Evolutionary conservation across 2,797 vertebrate species (phyloP), one percentile per base, ranked within the genome.

Genomic region (Phaenicophaeus curvirostris): DNA sequence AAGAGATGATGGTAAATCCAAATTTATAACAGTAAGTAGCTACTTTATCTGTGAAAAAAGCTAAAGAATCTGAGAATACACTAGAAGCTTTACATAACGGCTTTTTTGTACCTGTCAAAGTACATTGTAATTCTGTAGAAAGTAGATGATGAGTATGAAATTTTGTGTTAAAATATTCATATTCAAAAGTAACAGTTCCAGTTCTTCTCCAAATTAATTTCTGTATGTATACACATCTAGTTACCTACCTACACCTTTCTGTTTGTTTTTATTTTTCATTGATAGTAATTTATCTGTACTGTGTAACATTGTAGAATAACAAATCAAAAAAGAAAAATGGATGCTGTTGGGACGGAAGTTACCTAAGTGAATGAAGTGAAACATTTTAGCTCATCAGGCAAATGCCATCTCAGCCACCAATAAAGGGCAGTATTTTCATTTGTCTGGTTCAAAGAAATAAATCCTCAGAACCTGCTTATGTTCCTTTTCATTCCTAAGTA

Each of bases 341-440:
- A 51, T 44, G 21, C 4, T 55, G 5, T 33, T 72, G 61, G 57
- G 8, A 72, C 18, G 69, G 15, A 41, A 31, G 39, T 72, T 76
- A 37, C 61, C 37, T 48, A 53, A 76, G 57, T 37, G n/a, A 85
- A 27, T 23, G 4, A 65, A 95, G 79, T 33, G 6, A 74, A 96
- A 94, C 23, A 51, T 84, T 79, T 85, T 62, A 73, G 13, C 33
- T 75, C 51, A 79, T 68, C 62, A 76, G 33, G 33, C 10, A 93
- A 95, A 68, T 55, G 89, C 20, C 75, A 83, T 27, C 30, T 35
- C 58, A 87, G n/a, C 16, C 14, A 76, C 62, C 39, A 35, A 23
- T 13, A 65, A 93, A 91, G 33, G 57, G 66, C 37, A 93, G 18
- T 65, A 78, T 91, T 97, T 96, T 96, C 39, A 77, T 66, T 69